Evolutionary conservation across 2,113 vertebrate species (phyloP), one percentile per base, ranked within the genome.

Genomic region (Anolis carolinensis): DNA sequence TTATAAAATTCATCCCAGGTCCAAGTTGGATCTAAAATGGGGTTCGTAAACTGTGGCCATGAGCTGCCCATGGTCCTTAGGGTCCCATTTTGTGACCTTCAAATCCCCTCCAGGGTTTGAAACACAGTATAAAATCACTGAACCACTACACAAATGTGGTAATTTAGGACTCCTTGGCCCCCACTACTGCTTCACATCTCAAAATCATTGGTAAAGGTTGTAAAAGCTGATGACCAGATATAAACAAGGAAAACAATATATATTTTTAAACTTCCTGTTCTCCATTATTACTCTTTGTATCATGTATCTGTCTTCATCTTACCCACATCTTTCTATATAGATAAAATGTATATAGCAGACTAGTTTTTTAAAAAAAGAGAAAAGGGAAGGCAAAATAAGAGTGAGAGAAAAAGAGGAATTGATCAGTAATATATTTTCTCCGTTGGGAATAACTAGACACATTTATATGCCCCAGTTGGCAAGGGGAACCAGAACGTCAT

Each of bases 371-470:
- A n/a, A 32, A 14, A 18, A n/a, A 44, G 8, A 44, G 2, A 44
- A 9, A 44, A 9, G 71, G n/a, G 34, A 73, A 39, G 32, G 34
- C 21, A 39, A 44, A 44, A 25, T 39, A 25, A 30, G 21, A 27
- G 65, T 36, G 62, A 79, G 76, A 62, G 32, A 78, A 59, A 78
- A 79, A 62, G 55, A 62, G 77, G 55, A 79, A 77, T 77, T 55
- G 25, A 50, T 9, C 48, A 55, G 48, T n/a, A 30, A 77, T 55
- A 55, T 14, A 77, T 75, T 52, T 55, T 32, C 73, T 32, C 70
- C 34, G 7, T 10, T 55, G 16, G n/a, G 48, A 77, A n/a, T 52
- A 77, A 77, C 27, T 7, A 52, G 25, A 55, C 48, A 77, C 14
- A 55, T 77, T 77, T 77, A 77, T 77, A 77, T 55, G 2, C 21